These are phyloP conservation scores for Spondyliosoma cantharus DNA, from an alignment of 2,797 vertebrate genomes.

Conservation along the genomic window DNA sequence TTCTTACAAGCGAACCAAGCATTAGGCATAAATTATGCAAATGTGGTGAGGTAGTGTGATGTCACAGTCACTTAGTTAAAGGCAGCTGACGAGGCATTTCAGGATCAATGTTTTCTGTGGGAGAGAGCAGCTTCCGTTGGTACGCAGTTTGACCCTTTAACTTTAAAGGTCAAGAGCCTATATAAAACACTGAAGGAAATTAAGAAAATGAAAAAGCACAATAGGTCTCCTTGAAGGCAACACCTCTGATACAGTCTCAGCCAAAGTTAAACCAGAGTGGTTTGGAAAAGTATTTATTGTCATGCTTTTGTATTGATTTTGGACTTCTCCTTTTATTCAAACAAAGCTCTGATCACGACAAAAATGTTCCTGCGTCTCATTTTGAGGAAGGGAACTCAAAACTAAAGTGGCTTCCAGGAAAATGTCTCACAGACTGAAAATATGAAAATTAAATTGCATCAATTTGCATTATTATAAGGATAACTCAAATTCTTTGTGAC, in stretches of 20 bases:
- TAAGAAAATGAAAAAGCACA: too few relatives aligned
- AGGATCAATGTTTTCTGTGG: too few relatives aligned
- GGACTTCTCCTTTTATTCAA: not conserved
- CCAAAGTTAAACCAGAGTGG: not conserved
- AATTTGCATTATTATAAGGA: not conserved
- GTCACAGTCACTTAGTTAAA: too few relatives aligned
- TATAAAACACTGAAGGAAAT: too few relatives aligned
- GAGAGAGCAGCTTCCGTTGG: too few relatives aligned
- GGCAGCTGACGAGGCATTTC: too few relatives aligned
- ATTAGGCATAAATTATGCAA: too few relatives aligned
- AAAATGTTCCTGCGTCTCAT: not conserved
- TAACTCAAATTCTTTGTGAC: not conserved
- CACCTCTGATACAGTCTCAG: not conserved
- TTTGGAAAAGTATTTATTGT: not conserved
- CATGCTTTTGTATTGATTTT: not conserved
- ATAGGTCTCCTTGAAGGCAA: not conserved
- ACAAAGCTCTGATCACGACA: not conserved
- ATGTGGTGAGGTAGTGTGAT: too few relatives aligned
- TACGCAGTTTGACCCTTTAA: too few relatives aligned
- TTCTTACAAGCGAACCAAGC: too few relatives aligned
- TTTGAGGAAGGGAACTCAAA: not conserved
- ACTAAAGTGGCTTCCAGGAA: not conserved
- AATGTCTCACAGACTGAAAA: not conserved
- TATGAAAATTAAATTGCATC: not conserved
- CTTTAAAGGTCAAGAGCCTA: too few relatives aligned